These are phyloP conservation scores for Rutilus rutilus DNA, from an alignment of 2,113 vertebrate genomes.

Conservation along the genomic window DNA sequence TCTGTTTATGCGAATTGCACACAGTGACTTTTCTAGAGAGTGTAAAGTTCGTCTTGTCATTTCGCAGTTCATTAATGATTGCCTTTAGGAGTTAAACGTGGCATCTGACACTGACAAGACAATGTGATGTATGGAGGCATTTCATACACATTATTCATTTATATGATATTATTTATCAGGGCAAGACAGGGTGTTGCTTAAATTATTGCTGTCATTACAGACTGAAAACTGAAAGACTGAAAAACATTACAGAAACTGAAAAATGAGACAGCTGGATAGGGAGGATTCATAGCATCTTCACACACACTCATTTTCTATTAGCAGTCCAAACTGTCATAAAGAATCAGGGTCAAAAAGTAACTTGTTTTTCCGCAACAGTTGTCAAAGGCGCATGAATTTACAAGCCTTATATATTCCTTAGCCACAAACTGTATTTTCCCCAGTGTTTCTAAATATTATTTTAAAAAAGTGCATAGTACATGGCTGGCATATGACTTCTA, in stretches of 20 bases:
- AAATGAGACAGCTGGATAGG: neutral
- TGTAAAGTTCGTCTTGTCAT: constrained; percentile 11
- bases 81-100: constrained; percentile 5
- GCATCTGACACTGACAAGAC: neutral
- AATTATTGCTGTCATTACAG: constrained; percentile 15
- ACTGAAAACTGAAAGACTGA: neutral
- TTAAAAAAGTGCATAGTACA: neutral
- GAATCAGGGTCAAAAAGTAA: neutral
- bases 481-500: neutral
- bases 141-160: constrained; percentile 27
- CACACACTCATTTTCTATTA: neutral
- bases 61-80: neutral
- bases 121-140: constrained; percentile 10
- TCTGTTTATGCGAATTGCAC: neutral
- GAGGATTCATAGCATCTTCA: neutral
- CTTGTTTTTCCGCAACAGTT: no score
- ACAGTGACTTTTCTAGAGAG: neutral
- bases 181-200: neutral
- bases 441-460: neutral
- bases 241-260: neutral
- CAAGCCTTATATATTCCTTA: neutral
- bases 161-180: constrained; percentile 4
- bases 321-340: neutral
- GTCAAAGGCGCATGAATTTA: no score
- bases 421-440: neutral